Percentiles rank a stretch among this genome's conserved stretches.
These are phyloP conservation scores for Diarsia mendica DNA, from an alignment of 2,888 invertebrate species.

Conservation along the genomic window DNA sequence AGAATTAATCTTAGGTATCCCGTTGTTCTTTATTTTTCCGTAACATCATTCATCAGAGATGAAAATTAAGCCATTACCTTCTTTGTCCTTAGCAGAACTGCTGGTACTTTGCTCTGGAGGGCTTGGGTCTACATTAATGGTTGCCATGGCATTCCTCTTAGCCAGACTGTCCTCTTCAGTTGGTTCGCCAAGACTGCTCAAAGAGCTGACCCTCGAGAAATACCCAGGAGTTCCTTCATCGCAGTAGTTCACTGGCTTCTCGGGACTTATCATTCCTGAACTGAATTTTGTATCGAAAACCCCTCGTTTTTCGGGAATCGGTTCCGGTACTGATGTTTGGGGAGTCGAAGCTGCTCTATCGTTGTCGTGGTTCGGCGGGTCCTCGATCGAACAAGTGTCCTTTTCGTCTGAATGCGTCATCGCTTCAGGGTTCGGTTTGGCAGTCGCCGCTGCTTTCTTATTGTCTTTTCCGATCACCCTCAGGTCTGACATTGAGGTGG, in stretches of 20 bases:
- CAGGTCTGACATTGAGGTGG: slow-evolving; percentile 97
- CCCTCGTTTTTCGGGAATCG: slow-evolving; percentile 77
- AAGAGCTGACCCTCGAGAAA: slow-evolving; percentile 92
- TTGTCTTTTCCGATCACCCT: slow-evolving; percentile 89
- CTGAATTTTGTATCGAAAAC: slow-evolving; percentile 90
- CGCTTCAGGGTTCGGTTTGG: slow-evolving; percentile 84
- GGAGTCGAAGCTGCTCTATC: slow-evolving; percentile 83
- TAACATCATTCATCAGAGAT: slow-evolving; percentile 11
- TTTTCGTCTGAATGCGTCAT: slow-evolving; percentile 89
- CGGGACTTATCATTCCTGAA: slow-evolving; percentile 94
- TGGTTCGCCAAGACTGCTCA: slow-evolving; percentile 91
- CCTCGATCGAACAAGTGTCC: slow-evolving; percentile 88
- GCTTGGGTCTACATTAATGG: slow-evolving; percentile 82
- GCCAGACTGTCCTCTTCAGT: slow-evolving; percentile 85
- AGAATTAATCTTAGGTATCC: background rate
- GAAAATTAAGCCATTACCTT: slow-evolving; percentile 75
- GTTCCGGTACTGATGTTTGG: slow-evolving; percentile 72
- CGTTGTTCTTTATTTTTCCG: slow-evolving; percentile 35
- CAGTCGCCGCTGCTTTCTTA: slow-evolving; percentile 78
- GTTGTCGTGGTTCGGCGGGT: slow-evolving; percentile 85
- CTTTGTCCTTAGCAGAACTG: slow-evolving; percentile 84
- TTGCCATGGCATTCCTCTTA: slow-evolving; percentile 86
- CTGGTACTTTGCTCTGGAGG: slow-evolving; percentile 78
- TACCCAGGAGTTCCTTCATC: slow-evolving; percentile 96
- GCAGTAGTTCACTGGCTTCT: slow-evolving; percentile 95